phyloP scores from a whole-genome alignment of 2,797 vertebrate genomes.

The Acridotheres tristis region DNA sequence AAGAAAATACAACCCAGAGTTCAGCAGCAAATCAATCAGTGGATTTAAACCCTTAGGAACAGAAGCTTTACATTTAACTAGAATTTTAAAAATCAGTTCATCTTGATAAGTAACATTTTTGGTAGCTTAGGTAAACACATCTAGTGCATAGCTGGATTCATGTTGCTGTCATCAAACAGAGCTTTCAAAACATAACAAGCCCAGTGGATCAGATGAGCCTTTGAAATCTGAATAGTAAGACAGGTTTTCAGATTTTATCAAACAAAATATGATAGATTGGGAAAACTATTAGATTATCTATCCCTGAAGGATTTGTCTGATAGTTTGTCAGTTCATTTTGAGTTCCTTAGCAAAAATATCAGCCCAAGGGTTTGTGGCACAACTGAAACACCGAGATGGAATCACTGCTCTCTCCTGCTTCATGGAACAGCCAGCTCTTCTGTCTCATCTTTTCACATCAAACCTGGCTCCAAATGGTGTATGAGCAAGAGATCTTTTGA shows the following conservation, averaged over 20 bases:
- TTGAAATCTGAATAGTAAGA: conserved; percentile 41
- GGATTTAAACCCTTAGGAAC: neutral
- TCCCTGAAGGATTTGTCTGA: conserved; percentile 42
- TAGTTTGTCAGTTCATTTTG: conserved; percentile 46
- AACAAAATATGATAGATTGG: conserved; percentile 20
- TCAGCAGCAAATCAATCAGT: neutral
- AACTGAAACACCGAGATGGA: neutral
- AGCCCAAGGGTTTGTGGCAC: conserved; percentile 41
- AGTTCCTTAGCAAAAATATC: conserved; percentile 37
- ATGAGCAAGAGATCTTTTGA: conserved; percentile 69
- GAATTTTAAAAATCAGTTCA: neutral
- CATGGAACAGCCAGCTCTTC: neutral
- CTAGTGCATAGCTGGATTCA: neutral
- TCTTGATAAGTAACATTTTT: neutral
- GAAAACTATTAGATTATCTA: conserved; percentile 44
- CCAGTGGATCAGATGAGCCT: conserved; percentile 38
- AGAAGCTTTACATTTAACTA: neutral
- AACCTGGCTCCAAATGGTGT: neutral
- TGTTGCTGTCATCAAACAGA: conserved; percentile 4
- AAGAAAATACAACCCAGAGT: neutral
- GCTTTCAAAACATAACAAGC: conserved; percentile 48
- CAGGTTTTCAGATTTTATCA: conserved; percentile 47
- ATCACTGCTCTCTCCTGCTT: neutral
- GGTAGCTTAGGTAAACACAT: neutral
- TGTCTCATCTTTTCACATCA: conserved; percentile 33